phyloP scores from a whole-genome alignment of 1,140 invertebrate genomes.

The Micrasema longulum region DNA sequence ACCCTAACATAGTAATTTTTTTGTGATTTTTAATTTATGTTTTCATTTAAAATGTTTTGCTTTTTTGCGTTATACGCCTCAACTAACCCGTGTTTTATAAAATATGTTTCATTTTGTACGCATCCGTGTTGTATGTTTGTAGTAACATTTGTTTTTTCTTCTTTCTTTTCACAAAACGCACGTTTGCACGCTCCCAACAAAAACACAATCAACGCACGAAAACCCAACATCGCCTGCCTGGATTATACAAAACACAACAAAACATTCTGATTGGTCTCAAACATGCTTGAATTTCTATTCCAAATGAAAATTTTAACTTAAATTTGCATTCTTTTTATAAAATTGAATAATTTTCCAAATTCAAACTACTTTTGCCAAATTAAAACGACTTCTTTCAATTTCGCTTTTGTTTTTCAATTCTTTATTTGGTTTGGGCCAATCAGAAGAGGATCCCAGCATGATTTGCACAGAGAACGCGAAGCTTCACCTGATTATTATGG shows the following conservation, averaged over 20 bases:
- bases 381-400: not conserved
- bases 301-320: too few species aligned
- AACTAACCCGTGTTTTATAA: conserved; percentile 40
- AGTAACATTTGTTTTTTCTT: conserved; percentile 41
- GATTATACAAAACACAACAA: conserved; percentile 4
- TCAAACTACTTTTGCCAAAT: too few species aligned
- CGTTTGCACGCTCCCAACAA: conserved; percentile 34
- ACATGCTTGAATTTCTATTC: not conserved
- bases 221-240: conserved; percentile 8
- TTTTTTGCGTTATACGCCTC: not conserved
- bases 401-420: conserved; percentile 8
- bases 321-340: too few species aligned
- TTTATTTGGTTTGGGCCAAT: conserved; percentile 23
- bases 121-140: conserved; percentile 42
- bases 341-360: too few species aligned
- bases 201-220: conserved; percentile 31
- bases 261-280: conserved; percentile 33
- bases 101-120: too few species aligned
- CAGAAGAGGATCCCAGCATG: conserved; percentile 74
- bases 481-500: conserved; percentile 74
- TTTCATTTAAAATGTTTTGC: not conserved
- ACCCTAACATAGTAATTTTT: too few species aligned
- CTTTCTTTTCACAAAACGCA: conserved; percentile 41
- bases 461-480: conserved; percentile 71
- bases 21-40: too few species aligned